A percentile compares a stretch with the other conserved stretches of the same genome.
Evolutionary conservation across 2,113 vertebrate species (phyloP).

Genomic region (Piaya cayana): DNA sequence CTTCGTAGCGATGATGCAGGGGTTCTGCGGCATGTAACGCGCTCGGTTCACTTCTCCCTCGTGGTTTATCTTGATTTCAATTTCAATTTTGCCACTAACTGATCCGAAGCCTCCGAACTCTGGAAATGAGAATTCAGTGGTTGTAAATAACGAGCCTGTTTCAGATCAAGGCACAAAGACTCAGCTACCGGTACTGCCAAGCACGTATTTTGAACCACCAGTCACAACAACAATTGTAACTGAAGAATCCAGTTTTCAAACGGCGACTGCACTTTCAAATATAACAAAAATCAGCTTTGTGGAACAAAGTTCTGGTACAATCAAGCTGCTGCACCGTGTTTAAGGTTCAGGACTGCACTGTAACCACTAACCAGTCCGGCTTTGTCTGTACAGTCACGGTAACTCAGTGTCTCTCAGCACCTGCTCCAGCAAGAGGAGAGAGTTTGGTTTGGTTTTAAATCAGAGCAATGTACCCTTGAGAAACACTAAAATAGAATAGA

Average conservation of each 20-base stretch:
- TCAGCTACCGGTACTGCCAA: background rate
- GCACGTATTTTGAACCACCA: background rate
- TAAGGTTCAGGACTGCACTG: background rate
- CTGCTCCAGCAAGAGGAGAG: accelerated
- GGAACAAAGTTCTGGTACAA: background rate
- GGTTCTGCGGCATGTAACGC: conserved; percentile 98
- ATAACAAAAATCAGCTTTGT: background rate
- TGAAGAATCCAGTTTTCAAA: background rate
- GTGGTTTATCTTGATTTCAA: conserved; percentile 99
- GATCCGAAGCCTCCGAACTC: conserved; percentile 99
- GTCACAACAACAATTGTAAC: background rate
- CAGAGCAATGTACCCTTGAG: background rate
- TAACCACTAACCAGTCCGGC: background rate
- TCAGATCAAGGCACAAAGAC: background rate
- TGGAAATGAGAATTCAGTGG: conserved; percentile 47
- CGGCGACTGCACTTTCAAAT: background rate
- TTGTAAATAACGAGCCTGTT: background rate
- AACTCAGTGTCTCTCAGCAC: background rate
- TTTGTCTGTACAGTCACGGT: background rate
- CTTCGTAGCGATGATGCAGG: conserved; percentile 98
- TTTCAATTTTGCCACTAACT: conserved; percentile 97
- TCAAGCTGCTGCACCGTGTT: accelerated
- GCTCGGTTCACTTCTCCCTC: conserved; percentile 98
- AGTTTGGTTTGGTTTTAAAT: background rate
- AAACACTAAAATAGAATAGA: background rate